Conservation (phyloP, 2,797 vertebrate genomes). For the Etheostoma perlongum region DNA sequence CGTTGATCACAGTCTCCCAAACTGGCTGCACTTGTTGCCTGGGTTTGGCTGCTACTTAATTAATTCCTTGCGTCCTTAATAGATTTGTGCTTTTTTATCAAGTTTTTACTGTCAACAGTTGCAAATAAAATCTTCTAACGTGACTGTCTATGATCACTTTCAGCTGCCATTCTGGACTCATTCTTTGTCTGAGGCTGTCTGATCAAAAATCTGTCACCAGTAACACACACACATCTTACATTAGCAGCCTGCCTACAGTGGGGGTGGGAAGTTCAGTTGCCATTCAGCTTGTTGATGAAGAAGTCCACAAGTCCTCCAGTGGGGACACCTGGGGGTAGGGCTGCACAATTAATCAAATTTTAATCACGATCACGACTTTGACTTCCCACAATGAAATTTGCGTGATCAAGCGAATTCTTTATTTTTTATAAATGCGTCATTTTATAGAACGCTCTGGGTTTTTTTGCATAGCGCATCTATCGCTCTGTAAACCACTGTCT, state of each 20-base stretch:
- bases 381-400: too few species aligned
- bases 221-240: not conserved
- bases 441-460: too few species aligned
- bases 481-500: too few species aligned
- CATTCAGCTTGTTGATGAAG: too few species aligned
- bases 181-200: conserved; percentile 2
- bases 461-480: too few species aligned
- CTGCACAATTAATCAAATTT: too few species aligned
- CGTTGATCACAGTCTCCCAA: conserved; percentile 53
- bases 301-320: too few species aligned
- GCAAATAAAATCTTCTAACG: not conserved
- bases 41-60: conserved; percentile 29
- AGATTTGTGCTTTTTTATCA: conserved; percentile 19
- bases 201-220: not conserved
- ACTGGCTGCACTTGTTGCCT: conserved; percentile 42
- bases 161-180: not conserved
- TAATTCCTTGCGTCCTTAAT: conserved; percentile 11
- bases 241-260: not conserved
- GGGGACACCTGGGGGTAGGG: too few species aligned
- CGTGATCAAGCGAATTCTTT: too few species aligned
- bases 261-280: not conserved
- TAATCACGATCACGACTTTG: too few species aligned
- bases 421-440: too few species aligned
- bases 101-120: conserved; percentile 14
- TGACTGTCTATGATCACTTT: not conserved